Evolutionary conservation across 2,113 vertebrate genomes (phyloP).

Genomic region (Coracopsis vasa): DNA sequence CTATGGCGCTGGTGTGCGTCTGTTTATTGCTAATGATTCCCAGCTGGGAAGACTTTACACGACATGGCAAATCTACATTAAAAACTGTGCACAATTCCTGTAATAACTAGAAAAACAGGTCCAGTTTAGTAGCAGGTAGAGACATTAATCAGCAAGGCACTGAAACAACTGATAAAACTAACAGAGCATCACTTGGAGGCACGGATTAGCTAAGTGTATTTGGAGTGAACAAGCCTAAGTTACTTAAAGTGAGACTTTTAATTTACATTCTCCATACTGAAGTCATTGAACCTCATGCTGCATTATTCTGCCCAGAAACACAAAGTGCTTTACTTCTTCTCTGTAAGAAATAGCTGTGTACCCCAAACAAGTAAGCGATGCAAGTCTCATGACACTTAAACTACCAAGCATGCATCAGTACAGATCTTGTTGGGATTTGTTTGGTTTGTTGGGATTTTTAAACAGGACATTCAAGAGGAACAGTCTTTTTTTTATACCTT

Average conservation of each 20-base stretch:
- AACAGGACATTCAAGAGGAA: background rate
- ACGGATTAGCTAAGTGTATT: background rate
- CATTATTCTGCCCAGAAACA: background rate
- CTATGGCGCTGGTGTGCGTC: constrained; percentile 87
- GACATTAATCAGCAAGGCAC: background rate
- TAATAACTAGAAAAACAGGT: constrained; percentile 79
- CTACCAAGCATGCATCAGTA: background rate
- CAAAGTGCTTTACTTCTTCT: background rate
- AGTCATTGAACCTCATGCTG: background rate
- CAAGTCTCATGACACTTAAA: background rate
- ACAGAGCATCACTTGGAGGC: fast-evolving
- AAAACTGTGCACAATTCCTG: constrained; percentile 99
- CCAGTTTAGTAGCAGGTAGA: background rate
- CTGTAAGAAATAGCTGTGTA: background rate
- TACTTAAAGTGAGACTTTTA: background rate
- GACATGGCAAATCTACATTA: constrained; percentile 96
- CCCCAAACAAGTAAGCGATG: background rate
- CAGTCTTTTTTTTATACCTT: background rate
- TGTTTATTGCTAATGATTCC: constrained; percentile 98
- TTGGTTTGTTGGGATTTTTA: background rate
- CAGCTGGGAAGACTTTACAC: constrained; percentile 95
- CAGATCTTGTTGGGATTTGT: background rate
- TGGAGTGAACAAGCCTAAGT: background rate
- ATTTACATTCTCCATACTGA: background rate
- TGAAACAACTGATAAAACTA: background rate